These are phyloP conservation scores for Lepidurus couesii DNA, from an alignment of 1,140 invertebrate species.

Conservation along the genomic window DNA sequence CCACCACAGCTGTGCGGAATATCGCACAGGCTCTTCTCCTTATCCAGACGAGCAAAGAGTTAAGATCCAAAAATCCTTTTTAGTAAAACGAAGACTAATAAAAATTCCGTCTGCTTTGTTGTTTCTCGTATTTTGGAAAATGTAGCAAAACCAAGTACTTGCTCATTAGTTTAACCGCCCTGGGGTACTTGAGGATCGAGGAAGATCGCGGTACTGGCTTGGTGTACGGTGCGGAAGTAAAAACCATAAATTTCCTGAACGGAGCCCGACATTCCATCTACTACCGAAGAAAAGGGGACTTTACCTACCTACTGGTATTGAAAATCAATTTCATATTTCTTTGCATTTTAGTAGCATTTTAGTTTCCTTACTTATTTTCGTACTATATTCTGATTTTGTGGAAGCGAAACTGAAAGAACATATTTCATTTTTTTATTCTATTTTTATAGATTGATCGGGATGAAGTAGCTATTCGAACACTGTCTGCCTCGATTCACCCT, in stretches of 20 bases:
- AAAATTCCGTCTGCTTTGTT: not conserved
- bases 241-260: conserved; percentile 71
- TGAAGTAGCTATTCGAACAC: conserved; percentile 55
- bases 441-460: conserved; percentile 61
- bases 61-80: conserved; percentile 38
- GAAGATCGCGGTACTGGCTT: conserved; percentile 62
- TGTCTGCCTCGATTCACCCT: conserved; percentile 33
- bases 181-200: conserved; percentile 74
- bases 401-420: not conserved
- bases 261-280: conserved; percentile 78
- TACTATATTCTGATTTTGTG: not conserved
- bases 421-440: conserved; percentile 23
- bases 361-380: not conserved
- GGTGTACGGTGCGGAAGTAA: conserved; percentile 62
- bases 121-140: conserved; percentile 38
- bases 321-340: not conserved
- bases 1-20: conserved; percentile 65
- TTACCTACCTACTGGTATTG: conserved; percentile 56
- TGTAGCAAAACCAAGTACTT: conserved; percentile 73
- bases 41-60: conserved; percentile 75
- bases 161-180: conserved; percentile 67
- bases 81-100: not conserved
- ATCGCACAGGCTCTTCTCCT: conserved; percentile 68
- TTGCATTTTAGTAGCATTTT: not conserved
- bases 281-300: conserved; percentile 65